Conservation (phyloP, 2,113 vertebrate species). For the Trematomus loennbergii region DNA sequence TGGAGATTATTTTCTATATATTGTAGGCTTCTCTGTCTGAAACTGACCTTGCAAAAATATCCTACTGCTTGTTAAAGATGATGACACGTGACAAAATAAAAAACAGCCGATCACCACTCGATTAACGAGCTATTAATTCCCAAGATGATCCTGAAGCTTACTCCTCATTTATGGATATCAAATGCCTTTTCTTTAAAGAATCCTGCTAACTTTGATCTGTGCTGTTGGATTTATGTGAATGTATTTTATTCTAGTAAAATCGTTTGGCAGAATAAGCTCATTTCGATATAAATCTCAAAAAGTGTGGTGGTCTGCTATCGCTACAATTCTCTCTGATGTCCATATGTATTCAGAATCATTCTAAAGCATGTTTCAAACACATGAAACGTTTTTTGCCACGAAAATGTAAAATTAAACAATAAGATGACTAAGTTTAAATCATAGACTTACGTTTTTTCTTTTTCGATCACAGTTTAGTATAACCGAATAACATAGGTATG, state of each 20-base stretch:
- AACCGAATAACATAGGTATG: too few relatives aligned
- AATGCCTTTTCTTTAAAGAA: neutral
- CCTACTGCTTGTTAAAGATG: constrained; percentile 6
- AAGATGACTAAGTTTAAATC: too few relatives aligned
- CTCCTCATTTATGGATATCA: neutral
- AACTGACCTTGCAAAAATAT: neutral
- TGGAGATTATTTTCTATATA: neutral
- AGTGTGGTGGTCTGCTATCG: neutral
- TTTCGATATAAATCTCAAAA: neutral
- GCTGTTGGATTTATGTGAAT: neutral
- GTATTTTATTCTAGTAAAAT: neutral
- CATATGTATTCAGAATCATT: neutral
- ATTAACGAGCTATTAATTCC: neutral
- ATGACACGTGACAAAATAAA: neutral
- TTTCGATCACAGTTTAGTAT: too few relatives aligned
- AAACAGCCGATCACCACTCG: neutral
- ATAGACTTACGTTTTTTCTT: too few relatives aligned
- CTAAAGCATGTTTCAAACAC: neutral
- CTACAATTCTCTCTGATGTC: neutral
- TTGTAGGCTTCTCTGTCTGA: neutral
- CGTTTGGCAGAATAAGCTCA: neutral
- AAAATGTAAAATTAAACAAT: neutral
- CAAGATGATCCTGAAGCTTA: neutral
- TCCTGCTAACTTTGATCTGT: neutral
- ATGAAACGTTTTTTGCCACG: neutral